Evolutionary conservation across 2,888 invertebrate species (phyloP).

Genomic region (Spodoptera littoralis): DNA sequence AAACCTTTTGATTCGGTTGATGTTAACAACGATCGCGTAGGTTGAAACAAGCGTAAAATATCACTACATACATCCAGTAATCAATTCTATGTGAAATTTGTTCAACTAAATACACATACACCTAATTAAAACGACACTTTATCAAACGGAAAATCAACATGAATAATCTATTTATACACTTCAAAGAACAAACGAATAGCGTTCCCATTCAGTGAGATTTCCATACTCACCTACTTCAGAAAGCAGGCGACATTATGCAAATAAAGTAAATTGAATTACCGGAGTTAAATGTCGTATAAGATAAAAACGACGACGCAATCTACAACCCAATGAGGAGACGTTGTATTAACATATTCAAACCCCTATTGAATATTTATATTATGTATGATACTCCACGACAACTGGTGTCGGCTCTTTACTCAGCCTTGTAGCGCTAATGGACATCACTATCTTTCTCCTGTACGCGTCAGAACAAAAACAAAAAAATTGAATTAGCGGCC

Average conservation of each 20-base stretch:
- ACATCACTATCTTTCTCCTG: conserved; percentile 76
- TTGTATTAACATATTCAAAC: conserved; percentile 87
- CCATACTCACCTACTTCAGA: conserved; percentile 87
- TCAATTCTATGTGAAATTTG: conserved; percentile 35
- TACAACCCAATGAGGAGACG: conserved; percentile 87
- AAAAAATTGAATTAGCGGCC: conserved; percentile 72
- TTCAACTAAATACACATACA: conserved; percentile 29
- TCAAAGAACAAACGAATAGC: conserved; percentile 61
- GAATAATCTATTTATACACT: conserved; percentile 58
- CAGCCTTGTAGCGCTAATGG: conserved; percentile 85
- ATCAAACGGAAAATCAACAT: conserved; percentile 52
- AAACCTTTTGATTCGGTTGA: conserved; percentile 81
- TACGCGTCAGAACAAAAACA: conserved; percentile 76
- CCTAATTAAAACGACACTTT: conserved; percentile 45
- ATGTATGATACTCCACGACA: conserved; percentile 63
- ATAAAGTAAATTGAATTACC: conserved; percentile 89
- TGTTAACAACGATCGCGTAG: conserved; percentile 77
- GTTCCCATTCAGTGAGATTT: conserved; percentile 70
- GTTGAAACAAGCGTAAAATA: conserved; percentile 65
- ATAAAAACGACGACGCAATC: conserved; percentile 88
- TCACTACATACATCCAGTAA: conserved; percentile 54
- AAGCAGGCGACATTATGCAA: conserved; percentile 86
- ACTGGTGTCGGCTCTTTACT: conserved; percentile 68
- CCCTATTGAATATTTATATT: conserved; percentile 88
- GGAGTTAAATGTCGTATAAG: conserved; percentile 89